A percentile compares a stretch with the other conserved stretches of the same genome.
phyloP scores from a whole-genome alignment of 2,113 vertebrate species.

The Rhodinocichla rosea region DNA sequence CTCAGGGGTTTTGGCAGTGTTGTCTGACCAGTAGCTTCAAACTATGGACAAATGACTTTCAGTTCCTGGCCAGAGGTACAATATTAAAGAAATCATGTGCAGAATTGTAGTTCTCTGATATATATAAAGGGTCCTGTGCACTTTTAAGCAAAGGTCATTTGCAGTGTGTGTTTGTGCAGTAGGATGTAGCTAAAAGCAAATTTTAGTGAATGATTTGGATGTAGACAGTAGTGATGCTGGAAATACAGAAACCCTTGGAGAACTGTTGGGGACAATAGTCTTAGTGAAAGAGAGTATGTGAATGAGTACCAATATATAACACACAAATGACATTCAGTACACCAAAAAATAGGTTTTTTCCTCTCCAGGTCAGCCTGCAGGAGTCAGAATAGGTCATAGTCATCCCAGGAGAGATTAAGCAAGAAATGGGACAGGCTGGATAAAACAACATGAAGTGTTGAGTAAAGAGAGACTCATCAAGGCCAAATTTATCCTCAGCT shows the following conservation, averaged over 20 bases:
- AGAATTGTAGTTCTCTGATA: neutral
- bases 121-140: neutral
- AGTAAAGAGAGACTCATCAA: slow-evolving; percentile 31
- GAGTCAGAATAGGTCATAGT: neutral
- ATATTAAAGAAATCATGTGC: neutral
- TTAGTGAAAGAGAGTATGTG: neutral
- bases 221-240: neutral
- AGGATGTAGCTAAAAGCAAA: neutral
- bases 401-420: neutral
- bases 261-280: neutral
- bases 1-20: neutral
- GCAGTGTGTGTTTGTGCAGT: neutral
- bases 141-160: neutral
- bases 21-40: neutral
- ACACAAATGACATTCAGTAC: neutral
- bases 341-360: neutral
- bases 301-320: neutral
- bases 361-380: neutral
- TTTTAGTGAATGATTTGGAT: neutral
- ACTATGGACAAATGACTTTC: neutral
- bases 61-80: neutral
- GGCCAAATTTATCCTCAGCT: slow-evolving; percentile 26
- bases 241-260: neutral
- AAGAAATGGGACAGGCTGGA: neutral
- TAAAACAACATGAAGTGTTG: slow-evolving; percentile 14